Evolutionary conservation across 2,113 vertebrate species (phyloP).

Genomic region (Bambusicola thoracicus): DNA sequence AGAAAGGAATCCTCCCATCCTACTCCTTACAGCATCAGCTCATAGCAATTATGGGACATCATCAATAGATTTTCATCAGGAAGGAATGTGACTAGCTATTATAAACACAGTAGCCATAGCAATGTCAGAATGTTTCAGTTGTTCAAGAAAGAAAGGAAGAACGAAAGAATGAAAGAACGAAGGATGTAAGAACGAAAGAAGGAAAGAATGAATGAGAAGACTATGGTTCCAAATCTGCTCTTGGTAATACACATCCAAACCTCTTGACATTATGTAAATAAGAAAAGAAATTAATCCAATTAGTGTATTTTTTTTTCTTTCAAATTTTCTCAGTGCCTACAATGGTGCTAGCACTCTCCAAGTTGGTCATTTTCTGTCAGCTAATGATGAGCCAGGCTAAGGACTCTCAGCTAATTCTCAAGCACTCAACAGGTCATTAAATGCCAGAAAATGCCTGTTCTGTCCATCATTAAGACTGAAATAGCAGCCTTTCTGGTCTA

Average conservation of each 20-base stretch:
- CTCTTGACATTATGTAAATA: background rate
- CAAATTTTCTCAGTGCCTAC: background rate
- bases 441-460: slow-evolving; percentile 1
- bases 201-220: background rate
- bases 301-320: background rate
- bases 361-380: background rate
- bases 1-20: background rate
- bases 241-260: background rate
- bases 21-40: background rate
- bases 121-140: slow-evolving; percentile 3
- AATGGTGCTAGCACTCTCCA: background rate
- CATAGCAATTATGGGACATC: background rate
- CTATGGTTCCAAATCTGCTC: background rate
- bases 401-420: slow-evolving; percentile 11
- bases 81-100: background rate
- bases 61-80: slow-evolving; percentile 1
- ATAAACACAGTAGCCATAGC: background rate
- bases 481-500: slow-evolving; percentile 28
- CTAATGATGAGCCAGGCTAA: background rate
- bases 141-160: background rate
- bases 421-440: slow-evolving; percentile 33
- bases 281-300: slow-evolving; percentile 22
- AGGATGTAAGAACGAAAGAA: background rate
- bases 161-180: background rate
- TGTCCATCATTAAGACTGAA: slow-evolving; percentile 34